Conservation (phyloP, 2,797 vertebrate species). For the Poecilia velifera region DNA sequence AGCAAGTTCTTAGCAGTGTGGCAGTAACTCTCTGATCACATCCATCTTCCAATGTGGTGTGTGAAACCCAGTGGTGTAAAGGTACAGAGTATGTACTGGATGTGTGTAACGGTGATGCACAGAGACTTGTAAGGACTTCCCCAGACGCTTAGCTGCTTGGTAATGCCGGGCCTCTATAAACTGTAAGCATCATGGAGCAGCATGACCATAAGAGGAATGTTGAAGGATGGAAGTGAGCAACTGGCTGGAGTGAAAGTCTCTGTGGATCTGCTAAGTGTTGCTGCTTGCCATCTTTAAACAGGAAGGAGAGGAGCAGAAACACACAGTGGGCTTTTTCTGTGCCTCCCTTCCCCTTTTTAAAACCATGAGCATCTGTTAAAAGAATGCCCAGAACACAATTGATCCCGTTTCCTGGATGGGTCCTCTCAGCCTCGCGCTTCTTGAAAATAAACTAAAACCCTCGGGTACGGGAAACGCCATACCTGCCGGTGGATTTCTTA, state of each 20-base stretch:
- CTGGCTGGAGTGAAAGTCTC: conserved; percentile 38
- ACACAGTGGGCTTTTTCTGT: neutral
- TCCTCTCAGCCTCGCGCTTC: neutral
- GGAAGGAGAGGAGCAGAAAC: conserved; percentile 48
- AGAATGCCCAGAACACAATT: conserved; percentile 31
- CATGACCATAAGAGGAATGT: conserved; percentile 59
- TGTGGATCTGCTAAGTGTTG: conserved; percentile 47
- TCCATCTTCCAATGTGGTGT: neutral
- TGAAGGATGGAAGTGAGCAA: conserved; percentile 39
- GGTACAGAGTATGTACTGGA: conserved; percentile 6
- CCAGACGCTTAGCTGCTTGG: conserved; percentile 5
- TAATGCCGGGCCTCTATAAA: conserved; percentile 23
- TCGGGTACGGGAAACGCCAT: neutral
- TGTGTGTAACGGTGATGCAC: conserved; percentile 6
- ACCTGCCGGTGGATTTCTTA: conserved; percentile 70
- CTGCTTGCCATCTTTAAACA: conserved; percentile 42
- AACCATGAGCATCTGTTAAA: conserved; percentile 25
- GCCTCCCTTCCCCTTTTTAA: conserved; percentile 45
- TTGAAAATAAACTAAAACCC: conserved; percentile 1
- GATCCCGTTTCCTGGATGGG: conserved; percentile 40
- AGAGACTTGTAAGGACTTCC: conserved; percentile 32
- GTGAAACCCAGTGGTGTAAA: neutral
- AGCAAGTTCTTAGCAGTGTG: conserved; percentile 12
- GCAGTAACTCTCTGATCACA: conserved; percentile 1
- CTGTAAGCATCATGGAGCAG: conserved; percentile 16